Evolutionary conservation across 2,888 invertebrate genomes (phyloP).

Genomic region (Cantharis rufa): DNA sequence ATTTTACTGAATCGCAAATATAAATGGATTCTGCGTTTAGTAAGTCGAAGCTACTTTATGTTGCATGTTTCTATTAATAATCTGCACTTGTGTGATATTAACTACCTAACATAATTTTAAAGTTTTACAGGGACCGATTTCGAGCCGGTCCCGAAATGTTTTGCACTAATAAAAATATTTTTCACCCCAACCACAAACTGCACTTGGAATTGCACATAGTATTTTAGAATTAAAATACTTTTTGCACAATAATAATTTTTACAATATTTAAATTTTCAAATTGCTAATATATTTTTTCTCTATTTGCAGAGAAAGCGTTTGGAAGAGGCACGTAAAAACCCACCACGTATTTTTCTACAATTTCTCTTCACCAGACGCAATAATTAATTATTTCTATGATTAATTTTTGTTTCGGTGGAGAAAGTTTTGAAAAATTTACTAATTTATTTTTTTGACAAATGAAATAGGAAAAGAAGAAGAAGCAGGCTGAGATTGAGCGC

Average conservation of each 20-base stretch:
- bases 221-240: neutral
- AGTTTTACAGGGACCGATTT: neutral
- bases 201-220: neutral
- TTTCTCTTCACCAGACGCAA: neutral
- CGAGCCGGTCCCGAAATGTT: neutral
- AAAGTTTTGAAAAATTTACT: neutral
- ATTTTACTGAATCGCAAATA: neutral
- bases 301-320: slow-evolving; percentile 77
- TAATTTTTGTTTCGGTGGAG: neutral
- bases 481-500: slow-evolving; percentile 96
- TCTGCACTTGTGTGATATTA: neutral
- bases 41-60: neutral
- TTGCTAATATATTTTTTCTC: slow-evolving; percentile 54
- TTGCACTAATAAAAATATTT: neutral
- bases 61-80: neutral
- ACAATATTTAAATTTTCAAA: neutral
- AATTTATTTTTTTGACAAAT: slow-evolving; percentile 13
- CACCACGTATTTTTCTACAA: neutral
- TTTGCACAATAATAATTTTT: neutral
- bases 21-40: slow-evolving; percentile 1
- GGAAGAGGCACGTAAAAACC: slow-evolving; percentile 72
- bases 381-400: neutral
- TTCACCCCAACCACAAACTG: neutral
- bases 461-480: slow-evolving; percentile 92
- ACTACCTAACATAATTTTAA: neutral